Evolutionary conservation across 2,113 vertebrate species (phyloP), one percentile per base, ranked within the genome.

Genomic region (Notechis scutatus): DNA sequence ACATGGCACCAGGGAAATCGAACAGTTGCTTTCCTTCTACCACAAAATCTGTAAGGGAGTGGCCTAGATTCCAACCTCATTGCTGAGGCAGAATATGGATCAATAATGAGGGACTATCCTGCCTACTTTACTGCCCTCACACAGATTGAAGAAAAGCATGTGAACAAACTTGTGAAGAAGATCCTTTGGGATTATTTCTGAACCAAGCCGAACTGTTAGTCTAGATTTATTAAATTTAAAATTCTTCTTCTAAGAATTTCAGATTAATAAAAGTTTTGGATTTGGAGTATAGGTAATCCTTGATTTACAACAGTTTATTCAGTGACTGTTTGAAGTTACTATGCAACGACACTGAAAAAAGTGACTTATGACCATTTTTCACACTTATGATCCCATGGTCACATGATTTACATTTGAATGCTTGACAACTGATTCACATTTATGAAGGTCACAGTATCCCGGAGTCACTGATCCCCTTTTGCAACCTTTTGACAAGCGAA

Each of bases 221-320:
- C 92, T 90, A 90, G 47, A 87, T 94, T 92, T 94, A 93, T 91
- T 88, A 9, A 57, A 86, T 85, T n/a, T 55, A 57, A 29, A 85
- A 18, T 85, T 85, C 26, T 47, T 85, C 34, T 10, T 45, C 5
- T n/a, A n/a, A 81, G 34, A 39, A 81, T 18, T 39, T 81, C 18
- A 39, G 69, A 81, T 39, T 39, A 39, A 81, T 81, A 74, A 18
- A 74, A 6, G n/a, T 29, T 74, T 69, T 69, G 12, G 64, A 15
- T n/a, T 74, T 74, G n/a, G 69, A 34, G 23, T 59, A 59, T 3
- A 10, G 57, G 23, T 59, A 59, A 9, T 59, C 8, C 57, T 59
- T 59, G 57, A 59, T 0, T 59, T 24, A 59, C 23, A 59, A 59
- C 23, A 24, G 57, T 59, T 59, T 59, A 5, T 59, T 59, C 24